Evolutionary conservation across 35 echinoderm and acorn worm genomes (phyloP).

Genomic region (Lytechinus pictus): DNA sequence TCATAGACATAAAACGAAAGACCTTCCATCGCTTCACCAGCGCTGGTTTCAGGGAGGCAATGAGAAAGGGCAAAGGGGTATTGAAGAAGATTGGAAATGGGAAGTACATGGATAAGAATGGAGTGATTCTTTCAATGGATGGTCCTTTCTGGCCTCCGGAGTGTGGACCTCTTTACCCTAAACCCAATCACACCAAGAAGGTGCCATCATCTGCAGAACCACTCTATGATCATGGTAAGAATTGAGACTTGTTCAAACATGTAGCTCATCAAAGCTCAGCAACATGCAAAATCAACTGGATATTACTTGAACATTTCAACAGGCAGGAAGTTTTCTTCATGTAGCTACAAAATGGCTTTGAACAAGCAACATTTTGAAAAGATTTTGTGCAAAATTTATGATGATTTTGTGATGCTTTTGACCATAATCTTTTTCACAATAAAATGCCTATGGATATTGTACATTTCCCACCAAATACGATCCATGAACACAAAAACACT

Average conservation of each 20-base stretch:
- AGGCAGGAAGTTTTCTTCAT: too few relatives aligned
- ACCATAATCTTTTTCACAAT: too few relatives aligned
- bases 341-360: too few relatives aligned
- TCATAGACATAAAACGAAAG: constrained; percentile 70
- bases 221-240: constrained; percentile 81
- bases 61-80: constrained; percentile 78
- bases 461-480: too few relatives aligned
- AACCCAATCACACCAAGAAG: constrained; percentile 79
- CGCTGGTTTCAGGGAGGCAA: constrained; percentile 76
- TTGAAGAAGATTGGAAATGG: constrained; percentile 83
- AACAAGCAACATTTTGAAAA: too few relatives aligned
- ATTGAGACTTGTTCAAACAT: background rate
- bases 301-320: too few relatives aligned
- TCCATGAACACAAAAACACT: too few relatives aligned
- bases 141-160: constrained; percentile 98
- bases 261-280: too few relatives aligned
- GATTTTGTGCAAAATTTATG: too few relatives aligned
- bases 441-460: too few relatives aligned
- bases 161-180: constrained; percentile 86
- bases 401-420: too few relatives aligned
- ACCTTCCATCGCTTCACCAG: constrained; percentile 82
- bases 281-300: too few relatives aligned
- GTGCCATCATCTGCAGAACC: constrained; percentile 68
- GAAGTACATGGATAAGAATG: constrained; percentile 87
- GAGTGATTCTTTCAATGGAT: constrained; percentile 82